A percentile compares a stretch with the other conserved stretches of the same genome.
These are phyloP conservation scores for Apamea monoglypha DNA, from an alignment of 2,888 invertebrate species.

Conservation along the genomic window DNA sequence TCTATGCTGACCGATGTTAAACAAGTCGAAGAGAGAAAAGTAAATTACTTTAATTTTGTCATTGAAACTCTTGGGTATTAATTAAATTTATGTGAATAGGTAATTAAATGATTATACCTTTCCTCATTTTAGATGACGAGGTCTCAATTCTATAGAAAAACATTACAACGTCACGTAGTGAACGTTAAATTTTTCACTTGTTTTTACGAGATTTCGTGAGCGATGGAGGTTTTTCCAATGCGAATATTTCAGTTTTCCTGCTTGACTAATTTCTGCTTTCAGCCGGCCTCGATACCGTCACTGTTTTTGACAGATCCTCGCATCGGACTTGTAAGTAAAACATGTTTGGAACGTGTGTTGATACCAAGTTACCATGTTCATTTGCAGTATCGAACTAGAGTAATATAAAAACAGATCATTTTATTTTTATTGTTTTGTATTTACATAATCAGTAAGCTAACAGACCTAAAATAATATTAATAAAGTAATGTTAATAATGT, in stretches of 20 bases:
- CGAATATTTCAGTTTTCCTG: constrained; percentile 47
- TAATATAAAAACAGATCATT: background rate
- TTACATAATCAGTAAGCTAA: background rate
- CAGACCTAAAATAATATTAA: background rate
- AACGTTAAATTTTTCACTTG: background rate
- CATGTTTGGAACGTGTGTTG: background rate
- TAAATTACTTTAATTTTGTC: background rate
- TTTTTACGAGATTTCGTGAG: constrained; percentile 10
- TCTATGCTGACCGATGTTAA: no score
- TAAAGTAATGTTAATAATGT: background rate
- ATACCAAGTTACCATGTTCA: constrained; percentile 1
- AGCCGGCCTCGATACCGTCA: constrained; percentile 58
- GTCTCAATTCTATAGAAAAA: background rate
- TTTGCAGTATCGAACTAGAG: background rate
- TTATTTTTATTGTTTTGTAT: background rate
- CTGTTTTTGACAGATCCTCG: constrained; percentile 64
- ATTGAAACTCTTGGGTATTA: background rate
- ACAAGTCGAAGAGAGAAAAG: background rate
- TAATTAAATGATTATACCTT: background rate
- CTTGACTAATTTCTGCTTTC: constrained; percentile 62
- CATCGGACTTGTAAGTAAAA: constrained; percentile 7
- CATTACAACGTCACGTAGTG: background rate
- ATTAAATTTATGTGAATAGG: background rate
- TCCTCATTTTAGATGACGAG: no score
- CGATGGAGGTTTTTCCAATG: constrained; percentile 9